A percentile compares a stretch with the other conserved stretches of the same genome.
Conservation (phyloP, 2,888 invertebrate genomes). For the Pomacea canaliculata region DNA sequence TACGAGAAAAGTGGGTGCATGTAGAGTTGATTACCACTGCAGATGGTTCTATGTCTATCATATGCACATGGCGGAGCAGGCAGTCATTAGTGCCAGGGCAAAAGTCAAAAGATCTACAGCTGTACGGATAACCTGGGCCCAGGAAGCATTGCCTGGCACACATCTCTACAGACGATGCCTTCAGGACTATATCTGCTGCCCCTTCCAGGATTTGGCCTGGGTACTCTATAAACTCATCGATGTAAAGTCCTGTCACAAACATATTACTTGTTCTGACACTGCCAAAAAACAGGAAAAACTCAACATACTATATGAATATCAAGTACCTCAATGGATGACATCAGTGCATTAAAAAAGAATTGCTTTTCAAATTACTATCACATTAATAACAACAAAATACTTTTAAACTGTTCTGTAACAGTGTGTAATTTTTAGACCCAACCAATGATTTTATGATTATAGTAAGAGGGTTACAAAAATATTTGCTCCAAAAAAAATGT, state of each 20-base stretch:
- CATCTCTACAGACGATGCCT: conserved; percentile 32
- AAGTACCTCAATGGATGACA: too few relatives aligned
- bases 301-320: too few relatives aligned
- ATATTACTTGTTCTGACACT: too few relatives aligned
- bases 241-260: conserved; percentile 39
- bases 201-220: conserved; percentile 40
- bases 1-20: conserved; percentile 45
- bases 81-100: conserved; percentile 37
- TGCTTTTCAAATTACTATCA: too few relatives aligned
- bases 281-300: too few relatives aligned
- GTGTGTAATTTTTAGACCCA: too few relatives aligned
- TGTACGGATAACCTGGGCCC: conserved; percentile 25
- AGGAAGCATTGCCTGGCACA: conserved; percentile 46
- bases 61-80: conserved; percentile 37
- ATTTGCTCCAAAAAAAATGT: too few relatives aligned
- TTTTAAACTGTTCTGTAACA: too few relatives aligned
- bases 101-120: conserved; percentile 45
- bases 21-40: conserved; percentile 21
- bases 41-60: conserved; percentile 32
- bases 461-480: too few relatives aligned
- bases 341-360: too few relatives aligned
- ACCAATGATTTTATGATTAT: too few relatives aligned
- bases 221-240: conserved; percentile 40
- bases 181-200: conserved; percentile 33
- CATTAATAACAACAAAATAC: too few relatives aligned